Conservation (phyloP, 2,113 vertebrate species). For the Thunnus thynnus region DNA sequence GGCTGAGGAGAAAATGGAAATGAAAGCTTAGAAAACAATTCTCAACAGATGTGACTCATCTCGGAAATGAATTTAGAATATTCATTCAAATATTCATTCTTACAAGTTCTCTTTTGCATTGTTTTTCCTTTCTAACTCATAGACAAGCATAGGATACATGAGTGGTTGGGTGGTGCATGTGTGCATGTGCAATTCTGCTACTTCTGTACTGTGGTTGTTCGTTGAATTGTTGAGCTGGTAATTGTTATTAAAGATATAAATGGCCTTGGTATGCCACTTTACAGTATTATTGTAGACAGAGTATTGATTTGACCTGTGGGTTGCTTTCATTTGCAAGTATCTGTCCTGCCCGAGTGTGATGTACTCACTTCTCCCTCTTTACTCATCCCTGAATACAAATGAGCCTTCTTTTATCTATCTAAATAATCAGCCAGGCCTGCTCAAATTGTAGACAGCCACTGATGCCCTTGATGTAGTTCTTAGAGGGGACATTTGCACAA, state of each 20-base stretch:
- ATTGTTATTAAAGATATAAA: constrained; percentile 55
- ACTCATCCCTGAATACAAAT: constrained; percentile 74
- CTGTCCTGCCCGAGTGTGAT: constrained; percentile 35
- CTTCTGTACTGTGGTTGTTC: constrained; percentile 9
- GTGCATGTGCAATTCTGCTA: not conserved
- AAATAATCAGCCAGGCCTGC: constrained; percentile 65
- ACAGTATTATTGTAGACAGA: constrained; percentile 61
- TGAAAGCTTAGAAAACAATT: constrained; percentile 46
- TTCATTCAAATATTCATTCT: constrained; percentile 50
- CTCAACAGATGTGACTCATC: constrained; percentile 65
- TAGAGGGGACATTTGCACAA: constrained; percentile 62
- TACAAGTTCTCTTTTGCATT: constrained; percentile 23
- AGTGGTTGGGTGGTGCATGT: not conserved
- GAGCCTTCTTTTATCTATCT: constrained; percentile 65
- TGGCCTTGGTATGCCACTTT: constrained; percentile 61
- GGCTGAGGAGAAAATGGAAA: constrained; percentile 61
- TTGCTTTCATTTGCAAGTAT: constrained; percentile 75
- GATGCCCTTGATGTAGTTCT: constrained; percentile 71
- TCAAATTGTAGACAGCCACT: constrained; percentile 46
- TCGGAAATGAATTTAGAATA: constrained; percentile 43
- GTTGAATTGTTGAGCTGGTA: constrained; percentile 25
- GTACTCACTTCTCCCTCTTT: constrained; percentile 55
- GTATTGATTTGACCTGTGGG: constrained; percentile 74
- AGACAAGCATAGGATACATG: not conserved
- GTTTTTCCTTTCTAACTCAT: constrained; percentile 10